Evolutionary conservation across 2,113 vertebrate species (phyloP).

Genomic region (Nothobranchius kuhntae): DNA sequence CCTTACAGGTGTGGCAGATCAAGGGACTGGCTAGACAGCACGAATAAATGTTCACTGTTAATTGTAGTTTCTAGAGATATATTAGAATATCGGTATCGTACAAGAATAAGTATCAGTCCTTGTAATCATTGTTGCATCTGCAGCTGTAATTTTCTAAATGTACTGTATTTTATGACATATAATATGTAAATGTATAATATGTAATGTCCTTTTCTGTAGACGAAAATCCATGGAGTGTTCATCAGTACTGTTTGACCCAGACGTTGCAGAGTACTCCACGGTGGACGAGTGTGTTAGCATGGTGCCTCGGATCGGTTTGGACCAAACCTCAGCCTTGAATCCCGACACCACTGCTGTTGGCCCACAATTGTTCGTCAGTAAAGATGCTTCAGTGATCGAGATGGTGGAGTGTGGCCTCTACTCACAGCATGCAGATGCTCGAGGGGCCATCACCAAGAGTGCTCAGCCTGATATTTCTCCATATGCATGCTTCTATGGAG

Average conservation of each 20-base stretch:
- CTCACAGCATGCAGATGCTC: slow-evolving; percentile 36
- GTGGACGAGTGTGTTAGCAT: slow-evolving; percentile 77
- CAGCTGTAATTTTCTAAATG: too few species aligned
- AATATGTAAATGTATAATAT: too few species aligned
- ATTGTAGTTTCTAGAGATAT: too few species aligned
- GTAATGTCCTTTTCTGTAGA: slow-evolving; percentile 26
- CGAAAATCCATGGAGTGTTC: slow-evolving; percentile 33
- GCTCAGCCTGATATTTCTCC: slow-evolving; percentile 81
- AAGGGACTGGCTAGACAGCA: too few species aligned
- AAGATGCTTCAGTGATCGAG: slow-evolving; percentile 33
- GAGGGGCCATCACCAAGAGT: slow-evolving; percentile 22
- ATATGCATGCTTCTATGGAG: slow-evolving; percentile 93
- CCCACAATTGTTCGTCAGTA: slow-evolving; percentile 16
- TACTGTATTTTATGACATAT: too few species aligned
- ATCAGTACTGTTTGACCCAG: background rate
- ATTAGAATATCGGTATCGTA: too few species aligned
- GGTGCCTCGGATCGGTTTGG: slow-evolving; percentile 62
- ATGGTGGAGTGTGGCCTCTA: slow-evolving; percentile 71
- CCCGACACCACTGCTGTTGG: slow-evolving; percentile 13
- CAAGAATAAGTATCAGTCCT: too few species aligned
- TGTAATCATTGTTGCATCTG: too few species aligned
- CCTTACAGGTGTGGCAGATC: too few species aligned
- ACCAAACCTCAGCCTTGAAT: slow-evolving; percentile 5
- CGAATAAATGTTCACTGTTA: too few species aligned
- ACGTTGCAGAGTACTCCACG: slow-evolving; percentile 82